Evolutionary conservation across 1,140 invertebrate genomes (phyloP).

Genomic region (Pogonomyrmex barbatus): DNA sequence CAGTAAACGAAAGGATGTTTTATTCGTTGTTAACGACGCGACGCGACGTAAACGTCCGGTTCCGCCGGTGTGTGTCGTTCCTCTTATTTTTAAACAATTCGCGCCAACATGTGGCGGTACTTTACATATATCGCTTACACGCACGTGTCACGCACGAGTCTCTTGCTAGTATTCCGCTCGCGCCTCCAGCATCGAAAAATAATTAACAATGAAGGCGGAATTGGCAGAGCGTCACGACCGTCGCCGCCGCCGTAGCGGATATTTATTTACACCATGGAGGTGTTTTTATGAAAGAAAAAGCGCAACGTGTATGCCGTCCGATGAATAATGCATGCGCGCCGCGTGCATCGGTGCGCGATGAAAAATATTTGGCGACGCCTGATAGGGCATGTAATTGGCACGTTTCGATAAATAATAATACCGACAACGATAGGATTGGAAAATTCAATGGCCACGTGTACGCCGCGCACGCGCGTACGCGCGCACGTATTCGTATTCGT

Average conservation of each 20-base stretch:
- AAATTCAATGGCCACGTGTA: neutral
- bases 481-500: neutral
- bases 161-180: neutral
- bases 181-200: neutral
- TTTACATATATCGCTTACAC: constrained; percentile 35
- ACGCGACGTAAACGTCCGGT: constrained; percentile 44
- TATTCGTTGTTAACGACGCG: constrained; percentile 45
- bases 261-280: constrained; percentile 59
- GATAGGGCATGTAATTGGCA: constrained; percentile 28
- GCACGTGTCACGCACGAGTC: neutral
- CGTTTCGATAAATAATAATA: constrained; percentile 45
- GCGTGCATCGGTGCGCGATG: constrained; percentile 35
- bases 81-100: constrained; percentile 11
- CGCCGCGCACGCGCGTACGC: neutral
- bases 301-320: constrained; percentile 30
- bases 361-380: constrained; percentile 65
- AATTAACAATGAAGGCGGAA: constrained; percentile 13
- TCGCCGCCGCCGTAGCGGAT: neutral
- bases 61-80: neutral
- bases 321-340: constrained; percentile 65
- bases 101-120: neutral
- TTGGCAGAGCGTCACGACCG: neutral
- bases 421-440: neutral
- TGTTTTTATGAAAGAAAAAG: constrained; percentile 32
- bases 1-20: constrained; percentile 44